Conservation (phyloP, 2,113 vertebrate genomes). For the Epinephelus moara region DNA sequence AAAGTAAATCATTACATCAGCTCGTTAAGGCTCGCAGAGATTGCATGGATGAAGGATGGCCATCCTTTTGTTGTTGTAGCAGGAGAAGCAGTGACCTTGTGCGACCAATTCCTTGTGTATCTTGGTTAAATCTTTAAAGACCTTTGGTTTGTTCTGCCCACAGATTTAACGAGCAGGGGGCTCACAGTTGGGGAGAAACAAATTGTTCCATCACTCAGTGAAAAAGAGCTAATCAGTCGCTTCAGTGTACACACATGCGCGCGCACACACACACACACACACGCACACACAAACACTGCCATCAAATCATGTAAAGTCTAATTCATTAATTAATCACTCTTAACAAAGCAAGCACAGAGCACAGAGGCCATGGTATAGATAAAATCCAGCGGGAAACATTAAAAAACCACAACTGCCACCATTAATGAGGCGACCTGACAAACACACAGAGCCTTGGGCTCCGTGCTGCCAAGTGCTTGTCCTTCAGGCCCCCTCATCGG, state of each 20-base stretch:
- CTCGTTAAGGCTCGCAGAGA: background rate
- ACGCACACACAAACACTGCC: background rate
- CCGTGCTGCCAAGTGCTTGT: background rate
- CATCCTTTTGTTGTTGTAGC: background rate
- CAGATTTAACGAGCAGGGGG: conserved; percentile 4
- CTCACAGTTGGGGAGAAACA: conserved; percentile 32
- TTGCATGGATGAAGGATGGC: background rate
- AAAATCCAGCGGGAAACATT: background rate
- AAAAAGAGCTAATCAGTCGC: conserved; percentile 19
- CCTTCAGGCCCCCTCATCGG: background rate
- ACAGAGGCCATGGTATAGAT: background rate
- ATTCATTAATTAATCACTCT: background rate
- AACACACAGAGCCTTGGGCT: background rate
- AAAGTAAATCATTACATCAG: background rate
- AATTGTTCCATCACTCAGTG: background rate
- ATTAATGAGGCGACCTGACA: conserved; percentile 16
- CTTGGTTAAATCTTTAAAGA: background rate
- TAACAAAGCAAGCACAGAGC: conserved; percentile 4
- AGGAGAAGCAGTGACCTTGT: background rate
- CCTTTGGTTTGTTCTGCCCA: background rate
- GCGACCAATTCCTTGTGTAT: background rate
- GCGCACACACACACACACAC: background rate
- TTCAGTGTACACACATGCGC: background rate
- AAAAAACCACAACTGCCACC: background rate
- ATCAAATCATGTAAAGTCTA: background rate